Conservation (phyloP, 2,113 vertebrate species). For the Eptatretus burgeri region DNA sequence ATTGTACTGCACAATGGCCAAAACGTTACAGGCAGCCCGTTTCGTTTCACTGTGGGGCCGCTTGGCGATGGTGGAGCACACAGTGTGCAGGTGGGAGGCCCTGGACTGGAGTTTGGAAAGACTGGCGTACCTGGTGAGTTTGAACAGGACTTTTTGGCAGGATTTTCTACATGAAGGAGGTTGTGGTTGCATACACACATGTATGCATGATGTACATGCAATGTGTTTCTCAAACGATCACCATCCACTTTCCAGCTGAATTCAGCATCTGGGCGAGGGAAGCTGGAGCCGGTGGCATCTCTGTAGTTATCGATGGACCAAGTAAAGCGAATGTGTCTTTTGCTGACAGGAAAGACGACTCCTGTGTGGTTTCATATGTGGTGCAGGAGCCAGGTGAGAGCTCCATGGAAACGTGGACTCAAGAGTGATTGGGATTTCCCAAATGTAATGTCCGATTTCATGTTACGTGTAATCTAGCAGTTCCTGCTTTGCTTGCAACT, state of each 20-base stretch:
- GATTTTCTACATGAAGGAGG: too few relatives aligned
- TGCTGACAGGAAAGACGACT: slow-evolving; percentile 65
- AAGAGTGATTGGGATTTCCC: too few relatives aligned
- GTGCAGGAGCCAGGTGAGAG: slow-evolving; percentile 61
- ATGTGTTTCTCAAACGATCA: too few relatives aligned
- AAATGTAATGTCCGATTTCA: too few relatives aligned
- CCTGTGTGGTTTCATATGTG: slow-evolving; percentile 59
- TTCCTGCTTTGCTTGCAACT: too few relatives aligned
- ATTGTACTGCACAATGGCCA: slow-evolving; percentile 48
- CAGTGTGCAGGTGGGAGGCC: slow-evolving; percentile 51
- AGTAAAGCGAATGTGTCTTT: slow-evolving; percentile 81
- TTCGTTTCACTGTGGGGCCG: slow-evolving; percentile 65
- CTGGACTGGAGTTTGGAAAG: slow-evolving; percentile 47
- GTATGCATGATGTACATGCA: too few relatives aligned
- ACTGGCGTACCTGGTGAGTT: slow-evolving; percentile 40
- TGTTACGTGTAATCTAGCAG: too few relatives aligned
- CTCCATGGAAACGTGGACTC: too few relatives aligned
- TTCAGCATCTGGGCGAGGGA: slow-evolving; percentile 83
- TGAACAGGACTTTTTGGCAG: too few relatives aligned
- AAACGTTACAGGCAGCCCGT: slow-evolving; percentile 60
- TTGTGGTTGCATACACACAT: too few relatives aligned
- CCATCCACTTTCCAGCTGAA: slow-evolving; percentile 21
- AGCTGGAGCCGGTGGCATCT: slow-evolving; percentile 56
- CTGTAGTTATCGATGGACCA: slow-evolving; percentile 65
- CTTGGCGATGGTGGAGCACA: slow-evolving; percentile 53